Evolutionary conservation across 2,888 invertebrate species (phyloP).

Genomic region (Parnassius smintheus): DNA sequence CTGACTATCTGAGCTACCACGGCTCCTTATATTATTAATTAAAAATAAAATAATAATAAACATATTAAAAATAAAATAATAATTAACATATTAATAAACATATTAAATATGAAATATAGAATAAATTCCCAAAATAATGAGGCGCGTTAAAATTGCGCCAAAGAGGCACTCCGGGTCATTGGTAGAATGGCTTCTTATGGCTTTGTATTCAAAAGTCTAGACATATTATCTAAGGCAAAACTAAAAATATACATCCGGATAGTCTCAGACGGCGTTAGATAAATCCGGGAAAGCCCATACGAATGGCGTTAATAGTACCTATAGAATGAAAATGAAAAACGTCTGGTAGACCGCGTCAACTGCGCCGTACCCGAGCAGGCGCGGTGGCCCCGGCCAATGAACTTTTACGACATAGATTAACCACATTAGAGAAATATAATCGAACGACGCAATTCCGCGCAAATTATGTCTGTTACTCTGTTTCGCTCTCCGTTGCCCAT

Average conservation of each 20-base stretch:
- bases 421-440: constrained; percentile 26
- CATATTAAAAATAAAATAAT: too few species aligned
- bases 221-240: neutral
- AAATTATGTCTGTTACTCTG: constrained; percentile 30
- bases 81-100: too few species aligned
- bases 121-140: too few species aligned
- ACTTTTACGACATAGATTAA: constrained; percentile 49
- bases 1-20: neutral
- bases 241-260: constrained; percentile 2
- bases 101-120: too few species aligned
- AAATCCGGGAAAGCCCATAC: constrained; percentile 24
- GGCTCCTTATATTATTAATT: neutral
- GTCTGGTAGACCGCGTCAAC: constrained; percentile 29
- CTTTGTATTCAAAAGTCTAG: neutral
- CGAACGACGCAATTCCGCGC: constrained; percentile 37
- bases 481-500: constrained; percentile 7
- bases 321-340: constrained; percentile 30
- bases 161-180: neutral
- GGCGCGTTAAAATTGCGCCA: too few species aligned
- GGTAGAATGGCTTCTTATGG: neutral
- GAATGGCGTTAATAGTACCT: constrained; percentile 21
- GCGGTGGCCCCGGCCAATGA: constrained; percentile 59
- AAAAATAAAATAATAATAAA: too few species aligned
- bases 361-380: constrained; percentile 38
- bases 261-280: constrained; percentile 13